Evolutionary conservation across 1,140 invertebrate species (phyloP).

Genomic region (Cephus cinctus): DNA sequence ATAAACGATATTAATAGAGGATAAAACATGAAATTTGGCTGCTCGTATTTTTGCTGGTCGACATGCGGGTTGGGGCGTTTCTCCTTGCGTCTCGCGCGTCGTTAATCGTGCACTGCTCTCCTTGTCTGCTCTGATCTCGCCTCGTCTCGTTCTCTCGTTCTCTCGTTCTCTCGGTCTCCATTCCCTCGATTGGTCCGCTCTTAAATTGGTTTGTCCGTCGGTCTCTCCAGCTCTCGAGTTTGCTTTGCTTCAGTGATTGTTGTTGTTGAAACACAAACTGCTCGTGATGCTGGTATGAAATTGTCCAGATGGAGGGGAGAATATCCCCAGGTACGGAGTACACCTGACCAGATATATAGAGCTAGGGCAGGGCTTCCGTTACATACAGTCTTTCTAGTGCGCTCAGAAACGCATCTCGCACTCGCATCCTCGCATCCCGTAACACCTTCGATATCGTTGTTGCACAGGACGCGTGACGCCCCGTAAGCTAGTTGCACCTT

Average conservation of each 20-base stretch:
- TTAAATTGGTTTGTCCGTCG: no score
- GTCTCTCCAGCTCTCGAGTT: background rate
- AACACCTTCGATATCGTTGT: constrained; percentile 6
- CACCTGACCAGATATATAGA: constrained; percentile 58
- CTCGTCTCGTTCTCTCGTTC: constrained; percentile 38
- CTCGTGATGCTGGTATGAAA: constrained; percentile 49
- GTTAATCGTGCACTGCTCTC: no score
- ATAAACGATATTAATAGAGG: no score
- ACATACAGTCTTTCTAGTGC: constrained; percentile 57
- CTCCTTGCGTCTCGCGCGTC: no score
- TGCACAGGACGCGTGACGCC: constrained; percentile 12
- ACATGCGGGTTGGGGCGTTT: no score
- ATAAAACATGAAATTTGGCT: no score
- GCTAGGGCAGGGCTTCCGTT: constrained; percentile 57
- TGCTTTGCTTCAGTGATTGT: background rate
- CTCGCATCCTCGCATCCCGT: background rate
- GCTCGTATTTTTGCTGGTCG: no score
- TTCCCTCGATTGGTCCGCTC: constrained; percentile 2
- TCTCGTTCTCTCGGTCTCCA: background rate
- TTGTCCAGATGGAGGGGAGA: constrained; percentile 42
- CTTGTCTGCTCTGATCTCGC: no score
- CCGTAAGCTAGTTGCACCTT: no score
- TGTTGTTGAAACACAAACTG: constrained; percentile 23
- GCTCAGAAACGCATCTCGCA: constrained; percentile 48
- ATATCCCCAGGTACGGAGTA: constrained; percentile 51